Evolutionary conservation across 2,797 vertebrate species (phyloP).

Genomic region (Hippoglossus hippoglossus): DNA sequence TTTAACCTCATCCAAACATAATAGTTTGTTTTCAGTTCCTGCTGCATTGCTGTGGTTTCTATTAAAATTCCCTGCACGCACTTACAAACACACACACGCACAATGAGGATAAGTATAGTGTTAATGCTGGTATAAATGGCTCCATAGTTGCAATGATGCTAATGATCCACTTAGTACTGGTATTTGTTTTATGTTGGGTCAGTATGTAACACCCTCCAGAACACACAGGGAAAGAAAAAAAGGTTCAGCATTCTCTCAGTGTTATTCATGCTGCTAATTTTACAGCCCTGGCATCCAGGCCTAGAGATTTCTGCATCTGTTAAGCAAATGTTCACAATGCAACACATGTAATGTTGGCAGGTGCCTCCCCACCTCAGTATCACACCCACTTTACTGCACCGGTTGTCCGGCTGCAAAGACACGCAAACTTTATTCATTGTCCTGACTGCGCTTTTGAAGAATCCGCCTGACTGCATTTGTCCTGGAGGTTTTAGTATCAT

Average conservation of each 20-base stretch:
- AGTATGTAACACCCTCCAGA: conserved; percentile 6
- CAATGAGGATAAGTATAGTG: conserved; percentile 19
- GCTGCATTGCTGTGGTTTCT: background rate
- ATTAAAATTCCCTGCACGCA: conserved; percentile 6
- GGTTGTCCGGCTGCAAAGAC: conserved; percentile 2
- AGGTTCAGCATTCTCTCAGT: conserved; percentile 3
- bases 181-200: conserved; percentile 70
- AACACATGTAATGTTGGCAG: conserved; percentile 41
- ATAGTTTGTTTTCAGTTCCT: background rate
- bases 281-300: conserved; percentile 27
- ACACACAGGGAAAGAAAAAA: conserved; percentile 2
- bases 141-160: conserved; percentile 17
- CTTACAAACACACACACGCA: conserved; percentile 5
- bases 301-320: conserved; percentile 51
- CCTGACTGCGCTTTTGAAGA: conserved; percentile 28
- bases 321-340: conserved; percentile 54
- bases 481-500: background rate
- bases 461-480: conserved; percentile 33
- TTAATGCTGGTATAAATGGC: conserved; percentile 21
- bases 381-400: conserved; percentile 26
- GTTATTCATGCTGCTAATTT: conserved; percentile 51
- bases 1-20: background rate
- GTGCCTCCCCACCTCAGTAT: conserved; percentile 2
- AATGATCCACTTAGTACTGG: conserved; percentile 54
- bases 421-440: conserved; percentile 28